phyloP scores from a whole-genome alignment of 2,113 vertebrate genomes.

The Lepus timidus region DNA sequence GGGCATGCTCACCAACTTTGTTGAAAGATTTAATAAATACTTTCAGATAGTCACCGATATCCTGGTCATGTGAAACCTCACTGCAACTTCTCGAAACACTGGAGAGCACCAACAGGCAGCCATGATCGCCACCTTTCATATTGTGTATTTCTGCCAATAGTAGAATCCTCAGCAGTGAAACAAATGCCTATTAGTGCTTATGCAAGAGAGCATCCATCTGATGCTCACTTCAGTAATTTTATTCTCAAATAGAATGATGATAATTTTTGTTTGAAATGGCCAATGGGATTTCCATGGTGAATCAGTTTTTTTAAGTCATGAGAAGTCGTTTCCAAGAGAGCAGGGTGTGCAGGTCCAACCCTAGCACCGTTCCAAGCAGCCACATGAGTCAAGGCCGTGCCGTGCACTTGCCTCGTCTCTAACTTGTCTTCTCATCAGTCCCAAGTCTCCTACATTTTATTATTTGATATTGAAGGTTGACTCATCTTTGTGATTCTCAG shows the following conservation, averaged over 20 bases:
- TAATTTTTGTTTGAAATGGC: background rate
- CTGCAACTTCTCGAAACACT: background rate
- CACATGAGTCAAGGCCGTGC: background rate
- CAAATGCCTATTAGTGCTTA: background rate
- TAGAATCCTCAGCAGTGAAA: background rate
- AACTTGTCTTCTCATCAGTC: background rate
- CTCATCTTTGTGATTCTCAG: slow-evolving; percentile 36
- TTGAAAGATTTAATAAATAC: background rate
- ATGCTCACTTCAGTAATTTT: background rate
- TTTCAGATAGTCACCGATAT: background rate
- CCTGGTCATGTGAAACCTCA: background rate
- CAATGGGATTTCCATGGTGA: background rate
- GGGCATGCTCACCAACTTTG: background rate
- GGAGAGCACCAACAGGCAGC: background rate
- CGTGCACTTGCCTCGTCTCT: background rate
- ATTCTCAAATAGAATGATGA: background rate
- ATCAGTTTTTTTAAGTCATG: background rate
- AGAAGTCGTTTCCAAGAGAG: background rate
- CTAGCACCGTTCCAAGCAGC: background rate
- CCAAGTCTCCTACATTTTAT: background rate
- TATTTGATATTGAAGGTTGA: background rate
- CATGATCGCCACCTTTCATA: background rate
- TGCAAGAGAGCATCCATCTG: background rate
- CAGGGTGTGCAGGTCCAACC: rapidly evolving
- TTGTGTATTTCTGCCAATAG: background rate